phyloP scores from a whole-genome alignment of 2,113 vertebrate species.

The Pygoscelis antarcticus region DNA sequence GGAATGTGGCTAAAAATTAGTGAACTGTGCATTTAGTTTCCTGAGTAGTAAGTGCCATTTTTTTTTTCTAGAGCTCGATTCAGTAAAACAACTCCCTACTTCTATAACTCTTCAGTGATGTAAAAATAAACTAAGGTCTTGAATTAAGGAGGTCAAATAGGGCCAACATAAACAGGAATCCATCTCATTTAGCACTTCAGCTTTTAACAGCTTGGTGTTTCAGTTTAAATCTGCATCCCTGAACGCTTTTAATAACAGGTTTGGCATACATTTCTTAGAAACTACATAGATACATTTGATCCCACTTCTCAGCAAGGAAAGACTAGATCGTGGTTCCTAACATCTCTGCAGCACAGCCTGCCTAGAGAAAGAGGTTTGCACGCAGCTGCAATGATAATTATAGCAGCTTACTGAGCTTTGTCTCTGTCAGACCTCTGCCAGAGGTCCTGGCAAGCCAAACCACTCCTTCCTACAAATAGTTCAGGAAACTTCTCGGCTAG shows the following conservation, averaged over 20 bases:
- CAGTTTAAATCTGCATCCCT: neutral
- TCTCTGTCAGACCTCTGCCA: neutral
- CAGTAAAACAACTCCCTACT: neutral
- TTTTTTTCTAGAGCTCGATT: neutral
- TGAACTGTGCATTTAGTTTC: neutral
- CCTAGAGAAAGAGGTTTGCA: neutral
- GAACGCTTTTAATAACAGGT: neutral
- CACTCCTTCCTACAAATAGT: neutral
- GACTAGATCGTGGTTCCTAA: fast-evolving
- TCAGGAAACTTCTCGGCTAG: neutral
- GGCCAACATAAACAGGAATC: neutral
- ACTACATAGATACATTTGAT: fast-evolving
- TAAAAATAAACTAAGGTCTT: neutral
- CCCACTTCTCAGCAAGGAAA: neutral
- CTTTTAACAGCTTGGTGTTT: neutral
- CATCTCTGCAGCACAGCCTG: neutral
- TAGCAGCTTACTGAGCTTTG: fast-evolving
- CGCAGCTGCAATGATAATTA: fast-evolving
- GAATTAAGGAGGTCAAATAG: neutral
- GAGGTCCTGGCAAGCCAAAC: neutral
- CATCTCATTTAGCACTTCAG: neutral
- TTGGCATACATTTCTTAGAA: neutral
- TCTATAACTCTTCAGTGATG: neutral
- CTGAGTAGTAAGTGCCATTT: neutral
- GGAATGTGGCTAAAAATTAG: neutral